Evolutionary conservation across 2,797 vertebrate genomes (phyloP).

Genomic region (Apogon hyalosoma): DNA sequence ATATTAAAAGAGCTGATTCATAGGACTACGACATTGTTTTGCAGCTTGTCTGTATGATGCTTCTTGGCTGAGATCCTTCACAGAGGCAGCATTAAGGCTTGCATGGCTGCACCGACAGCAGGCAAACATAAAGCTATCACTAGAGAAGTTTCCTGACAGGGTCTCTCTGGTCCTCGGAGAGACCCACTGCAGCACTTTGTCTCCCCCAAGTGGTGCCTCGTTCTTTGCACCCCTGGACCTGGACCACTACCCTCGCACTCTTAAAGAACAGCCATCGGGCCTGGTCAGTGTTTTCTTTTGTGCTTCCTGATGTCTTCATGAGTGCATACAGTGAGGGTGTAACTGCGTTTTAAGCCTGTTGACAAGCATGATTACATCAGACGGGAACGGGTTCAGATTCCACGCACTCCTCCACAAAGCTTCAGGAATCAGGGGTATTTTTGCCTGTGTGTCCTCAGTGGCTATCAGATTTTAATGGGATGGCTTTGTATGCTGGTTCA

Average conservation of each 20-base stretch:
- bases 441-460: slow-evolving; percentile 28
- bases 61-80: slow-evolving; percentile 27
- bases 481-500: slow-evolving; percentile 30
- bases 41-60: slow-evolving; percentile 19
- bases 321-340: slow-evolving; percentile 4
- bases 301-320: slow-evolving; percentile 27
- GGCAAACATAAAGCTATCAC: slow-evolving; percentile 35
- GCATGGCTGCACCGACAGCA: slow-evolving; percentile 18
- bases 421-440: slow-evolving; percentile 45
- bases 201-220: slow-evolving; percentile 77
- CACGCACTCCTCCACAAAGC: slow-evolving; percentile 39
- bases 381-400: slow-evolving; percentile 35
- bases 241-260: slow-evolving; percentile 7
- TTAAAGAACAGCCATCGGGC: neutral
- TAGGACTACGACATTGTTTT: slow-evolving; percentile 8
- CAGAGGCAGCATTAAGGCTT: slow-evolving; percentile 35
- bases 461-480: slow-evolving; percentile 58
- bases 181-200: slow-evolving; percentile 70
- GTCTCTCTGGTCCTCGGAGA: slow-evolving; percentile 58
- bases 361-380: slow-evolving; percentile 35
- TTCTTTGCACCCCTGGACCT: slow-evolving; percentile 29
- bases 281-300: slow-evolving; percentile 1
- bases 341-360: slow-evolving; percentile 26
- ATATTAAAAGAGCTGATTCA: slow-evolving; percentile 22
- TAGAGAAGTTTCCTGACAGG: slow-evolving; percentile 27